Percentiles rank a stretch among this genome's conserved stretches.
Evolutionary conservation across 2,113 vertebrate species (phyloP).

Genomic region (Chloropsis hardwickii): DNA sequence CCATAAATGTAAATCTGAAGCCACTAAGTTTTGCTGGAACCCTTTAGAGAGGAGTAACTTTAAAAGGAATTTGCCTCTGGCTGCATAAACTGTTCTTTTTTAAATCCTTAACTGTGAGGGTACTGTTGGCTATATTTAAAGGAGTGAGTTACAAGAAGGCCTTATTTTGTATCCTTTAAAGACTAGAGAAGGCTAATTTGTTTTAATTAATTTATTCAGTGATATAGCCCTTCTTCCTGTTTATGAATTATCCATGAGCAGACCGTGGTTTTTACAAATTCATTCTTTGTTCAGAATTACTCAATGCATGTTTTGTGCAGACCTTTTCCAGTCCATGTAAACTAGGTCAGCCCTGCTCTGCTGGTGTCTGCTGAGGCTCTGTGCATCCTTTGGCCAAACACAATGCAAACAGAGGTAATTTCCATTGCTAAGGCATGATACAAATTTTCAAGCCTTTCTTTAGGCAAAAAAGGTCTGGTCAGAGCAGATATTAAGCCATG

Average conservation of each 20-base stretch:
- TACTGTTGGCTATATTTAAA: conserved; percentile 38
- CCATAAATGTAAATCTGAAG: neutral
- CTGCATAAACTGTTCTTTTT: neutral
- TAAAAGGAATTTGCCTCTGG: neutral
- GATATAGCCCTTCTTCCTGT: conserved; percentile 37
- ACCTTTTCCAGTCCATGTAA: conserved; percentile 22
- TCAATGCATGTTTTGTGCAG: conserved; percentile 44
- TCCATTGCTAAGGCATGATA: neutral
- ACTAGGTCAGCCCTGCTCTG: conserved; percentile 28
- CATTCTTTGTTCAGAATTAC: conserved; percentile 44
- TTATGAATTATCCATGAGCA: conserved; percentile 54
- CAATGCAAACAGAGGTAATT: neutral
- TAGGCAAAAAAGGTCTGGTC: neutral
- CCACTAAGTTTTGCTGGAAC: neutral
- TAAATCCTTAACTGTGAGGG: conserved; percentile 15
- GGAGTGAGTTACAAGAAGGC: neutral
- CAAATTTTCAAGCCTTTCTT: neutral
- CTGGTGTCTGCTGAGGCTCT: neutral
- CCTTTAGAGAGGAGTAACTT: neutral
- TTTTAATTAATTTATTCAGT: conserved; percentile 50
- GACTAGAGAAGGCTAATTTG: conserved; percentile 40
- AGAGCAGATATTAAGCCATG: neutral
- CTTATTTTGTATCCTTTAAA: conserved; percentile 41
- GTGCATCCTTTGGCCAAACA: neutral
- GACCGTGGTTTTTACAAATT: conserved; percentile 27